Conservation (phyloP, 2,888 invertebrate species). For the Eupithecia vulgata region DNA sequence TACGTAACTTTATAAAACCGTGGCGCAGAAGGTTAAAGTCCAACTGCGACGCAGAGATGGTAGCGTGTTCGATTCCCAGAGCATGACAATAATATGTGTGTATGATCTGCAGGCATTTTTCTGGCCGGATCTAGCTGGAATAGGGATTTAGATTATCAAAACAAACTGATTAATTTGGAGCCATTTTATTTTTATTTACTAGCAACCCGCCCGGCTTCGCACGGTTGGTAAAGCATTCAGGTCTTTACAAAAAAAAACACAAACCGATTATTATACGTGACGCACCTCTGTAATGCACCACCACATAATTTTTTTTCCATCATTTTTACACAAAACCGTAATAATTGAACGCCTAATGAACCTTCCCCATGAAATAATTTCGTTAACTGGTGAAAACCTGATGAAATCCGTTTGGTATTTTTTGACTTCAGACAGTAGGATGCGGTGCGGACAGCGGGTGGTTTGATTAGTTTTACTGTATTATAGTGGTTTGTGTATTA, state of each 20-base stretch:
- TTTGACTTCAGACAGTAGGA: too few relatives aligned
- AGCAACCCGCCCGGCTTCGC: too few relatives aligned
- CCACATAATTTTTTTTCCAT: too few relatives aligned
- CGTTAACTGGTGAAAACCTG: neutral
- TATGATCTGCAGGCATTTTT: neutral
- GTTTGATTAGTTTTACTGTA: neutral
- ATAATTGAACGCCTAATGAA: neutral
- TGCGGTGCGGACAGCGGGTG: too few relatives aligned
- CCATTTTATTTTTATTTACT: neutral
- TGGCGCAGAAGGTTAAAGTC: neutral
- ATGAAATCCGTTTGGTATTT: too few relatives aligned
- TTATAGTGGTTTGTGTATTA: neutral
- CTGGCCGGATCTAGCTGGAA: neutral
- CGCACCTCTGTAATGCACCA: too few relatives aligned
- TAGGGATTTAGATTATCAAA: neutral
- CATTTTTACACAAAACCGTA: neutral
- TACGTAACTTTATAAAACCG: neutral
- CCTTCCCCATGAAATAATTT: neutral
- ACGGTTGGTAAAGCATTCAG: too few relatives aligned
- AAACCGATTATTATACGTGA: neutral
- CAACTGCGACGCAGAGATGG: neutral
- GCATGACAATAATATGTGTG: neutral
- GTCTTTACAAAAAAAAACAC: neutral
- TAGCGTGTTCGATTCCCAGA: neutral
- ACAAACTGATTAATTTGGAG: neutral